A percentile compares a stretch with the other conserved stretches of the same genome.
phyloP scores from a whole-genome alignment of 2,888 invertebrate species.

The Drosophila seclusa region DNA sequence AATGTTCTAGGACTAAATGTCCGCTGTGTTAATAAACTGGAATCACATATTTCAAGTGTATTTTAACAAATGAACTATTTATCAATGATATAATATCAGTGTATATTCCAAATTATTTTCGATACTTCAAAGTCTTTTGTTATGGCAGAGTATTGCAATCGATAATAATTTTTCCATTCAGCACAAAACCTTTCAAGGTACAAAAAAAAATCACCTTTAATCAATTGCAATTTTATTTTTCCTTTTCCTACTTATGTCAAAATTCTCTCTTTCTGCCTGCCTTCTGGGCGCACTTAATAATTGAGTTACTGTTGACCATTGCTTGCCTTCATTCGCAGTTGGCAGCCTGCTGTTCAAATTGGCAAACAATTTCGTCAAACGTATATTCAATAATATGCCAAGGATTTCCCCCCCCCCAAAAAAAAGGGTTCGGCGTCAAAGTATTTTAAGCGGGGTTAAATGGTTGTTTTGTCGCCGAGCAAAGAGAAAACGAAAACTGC shows the following conservation, averaged over 20 bases:
- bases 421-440: constrained; percentile 20
- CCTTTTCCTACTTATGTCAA: background rate
- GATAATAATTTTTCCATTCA: background rate
- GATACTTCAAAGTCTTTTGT: background rate
- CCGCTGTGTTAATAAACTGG: background rate
- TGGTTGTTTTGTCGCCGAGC: constrained; percentile 14
- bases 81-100: background rate
- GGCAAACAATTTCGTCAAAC: constrained; percentile 63
- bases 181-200: background rate
- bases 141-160: background rate
- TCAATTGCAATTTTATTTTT: background rate
- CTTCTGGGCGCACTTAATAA: constrained; percentile 52
- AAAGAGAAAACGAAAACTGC: background rate
- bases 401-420: constrained; percentile 33
- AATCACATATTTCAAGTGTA: background rate
- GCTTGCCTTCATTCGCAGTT: constrained; percentile 15
- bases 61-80: background rate
- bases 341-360: constrained; percentile 4
- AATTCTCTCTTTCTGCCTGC: background rate
- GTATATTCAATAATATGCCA: constrained; percentile 70
- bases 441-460: constrained; percentile 4
- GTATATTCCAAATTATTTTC: background rate
- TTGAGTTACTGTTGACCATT: constrained; percentile 61
- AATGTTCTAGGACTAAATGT: background rate
- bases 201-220: background rate